Evolutionary conservation across 1,140 invertebrate genomes (phyloP), one percentile per base, ranked within the genome.

Genomic region (Zaprionus ghesquierei): DNA sequence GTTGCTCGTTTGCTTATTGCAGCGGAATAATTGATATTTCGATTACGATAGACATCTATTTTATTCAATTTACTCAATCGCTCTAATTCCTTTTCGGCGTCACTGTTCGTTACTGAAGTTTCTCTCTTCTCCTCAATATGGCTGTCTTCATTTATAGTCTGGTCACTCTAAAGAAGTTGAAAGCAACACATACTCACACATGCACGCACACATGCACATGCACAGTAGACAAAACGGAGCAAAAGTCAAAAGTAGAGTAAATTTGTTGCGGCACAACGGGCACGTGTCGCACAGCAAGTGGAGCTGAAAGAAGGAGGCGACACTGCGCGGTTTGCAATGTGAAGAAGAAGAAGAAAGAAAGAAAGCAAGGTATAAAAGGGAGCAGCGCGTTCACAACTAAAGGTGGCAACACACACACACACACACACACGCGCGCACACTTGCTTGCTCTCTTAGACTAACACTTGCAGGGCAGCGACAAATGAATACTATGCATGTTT

Each of bases 261-360:
- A 84, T 84, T 84, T 84, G 80, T 77, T 73, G 73, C 81, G 77
- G 77, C 81, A 84, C 79, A 84, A 84, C 85, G 81, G 82, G 80
- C 80, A 84, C 80, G 77, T 84, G 80, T 85, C 72, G 68, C 66
- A 65, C 61, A 68, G 44, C 63, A 79, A 85, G 63, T 84, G 77
- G 69, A 76, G 64, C 71, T 49, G 53, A 60, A 75, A 44, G 18
- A 75, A 44, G 18, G 31, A 77, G 54, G 38, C 31, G 66, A 64
- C 55, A 76, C n/a, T n/a, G 73, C 33, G 58, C 12, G 56, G 56
- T 46, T 60, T 29, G 56, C 55, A 38, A 35, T 15, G 8, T n/a
- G n/a, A n/a, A n/a, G n/a, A n/a, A n/a, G n/a, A n/a, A n/a, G 18
- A 54, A 33, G 31, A 6, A 15, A 41, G 35, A 41, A 41, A 41